phyloP scores from a whole-genome alignment of 2,113 vertebrate species.

The Protobothrops flavoviridis region DNA sequence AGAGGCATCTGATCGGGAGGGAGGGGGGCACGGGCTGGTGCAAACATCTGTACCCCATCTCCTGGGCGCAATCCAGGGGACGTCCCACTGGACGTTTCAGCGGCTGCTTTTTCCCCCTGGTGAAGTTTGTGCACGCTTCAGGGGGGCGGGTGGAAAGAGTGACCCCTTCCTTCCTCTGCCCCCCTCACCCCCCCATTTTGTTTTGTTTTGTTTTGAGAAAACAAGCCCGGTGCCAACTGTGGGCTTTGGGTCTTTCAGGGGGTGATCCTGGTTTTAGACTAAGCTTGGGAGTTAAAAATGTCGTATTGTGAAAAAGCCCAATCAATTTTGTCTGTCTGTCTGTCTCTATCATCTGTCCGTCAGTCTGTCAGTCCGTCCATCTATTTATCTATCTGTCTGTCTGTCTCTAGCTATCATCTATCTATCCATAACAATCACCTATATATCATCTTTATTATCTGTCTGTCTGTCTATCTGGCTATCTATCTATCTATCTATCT shows the following conservation, averaged over 20 bases:
- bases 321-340: too few species aligned
- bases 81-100: background rate
- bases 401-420: too few species aligned
- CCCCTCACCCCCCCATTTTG: background rate
- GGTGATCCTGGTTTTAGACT: background rate
- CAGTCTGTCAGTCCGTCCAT: too few species aligned
- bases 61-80: background rate
- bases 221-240: background rate
- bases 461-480: too few species aligned
- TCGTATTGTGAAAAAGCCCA: background rate
- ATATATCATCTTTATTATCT: too few species aligned
- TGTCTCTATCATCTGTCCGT: too few species aligned
- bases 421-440: too few species aligned
- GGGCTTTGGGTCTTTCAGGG: too few species aligned
- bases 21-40: background rate
- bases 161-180: background rate
- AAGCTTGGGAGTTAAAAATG: fast-evolving
- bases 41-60: slow-evolving; percentile 22
- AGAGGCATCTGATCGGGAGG: background rate
- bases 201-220: background rate
- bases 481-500: too few species aligned
- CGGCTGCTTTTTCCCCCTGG: background rate
- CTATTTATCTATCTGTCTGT: too few species aligned
- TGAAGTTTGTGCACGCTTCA: background rate
- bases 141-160: background rate